Conservation (phyloP, 2,113 vertebrate species). For the Rhizomys pruinosus region DNA sequence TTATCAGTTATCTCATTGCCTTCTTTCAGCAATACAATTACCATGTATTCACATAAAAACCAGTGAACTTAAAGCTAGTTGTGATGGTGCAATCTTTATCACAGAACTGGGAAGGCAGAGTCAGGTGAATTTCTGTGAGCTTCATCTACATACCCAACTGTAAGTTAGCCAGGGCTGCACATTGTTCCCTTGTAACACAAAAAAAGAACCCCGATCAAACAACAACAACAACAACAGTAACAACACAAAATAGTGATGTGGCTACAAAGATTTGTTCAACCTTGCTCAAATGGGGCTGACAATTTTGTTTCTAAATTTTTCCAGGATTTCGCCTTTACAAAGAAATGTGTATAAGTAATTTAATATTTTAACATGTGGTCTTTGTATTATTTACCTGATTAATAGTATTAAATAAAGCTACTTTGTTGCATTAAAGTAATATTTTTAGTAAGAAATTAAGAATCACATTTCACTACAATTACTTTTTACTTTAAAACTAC, state of each 20-base stretch:
- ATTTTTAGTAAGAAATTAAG: conserved; percentile 4
- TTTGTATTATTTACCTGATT: not conserved
- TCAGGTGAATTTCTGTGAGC: too few species aligned
- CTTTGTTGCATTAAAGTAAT: not conserved
- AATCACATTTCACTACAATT: not conserved
- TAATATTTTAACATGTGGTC: not conserved
- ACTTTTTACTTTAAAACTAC: not conserved
- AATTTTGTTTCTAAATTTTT: not conserved
- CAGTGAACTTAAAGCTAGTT: not conserved
- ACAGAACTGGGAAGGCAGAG: too few species aligned
- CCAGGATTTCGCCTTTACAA: not conserved
- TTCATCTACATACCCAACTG: too few species aligned
- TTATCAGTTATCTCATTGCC: not conserved
- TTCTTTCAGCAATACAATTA: not conserved
- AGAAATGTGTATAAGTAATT: not conserved
- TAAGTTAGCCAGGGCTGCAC: too few species aligned
- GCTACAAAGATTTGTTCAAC: not conserved
- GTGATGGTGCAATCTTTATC: too few species aligned
- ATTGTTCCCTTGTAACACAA: too few species aligned
- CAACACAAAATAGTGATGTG: too few species aligned
- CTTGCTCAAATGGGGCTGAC: not conserved
- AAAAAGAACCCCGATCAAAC: too few species aligned
- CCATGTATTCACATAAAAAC: not conserved
- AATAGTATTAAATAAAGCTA: not conserved
- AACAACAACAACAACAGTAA: too few species aligned